Base-by-base conservation (phyloP, 2,797 vertebrate species). In the Synanceia verrucosa region DNA sequence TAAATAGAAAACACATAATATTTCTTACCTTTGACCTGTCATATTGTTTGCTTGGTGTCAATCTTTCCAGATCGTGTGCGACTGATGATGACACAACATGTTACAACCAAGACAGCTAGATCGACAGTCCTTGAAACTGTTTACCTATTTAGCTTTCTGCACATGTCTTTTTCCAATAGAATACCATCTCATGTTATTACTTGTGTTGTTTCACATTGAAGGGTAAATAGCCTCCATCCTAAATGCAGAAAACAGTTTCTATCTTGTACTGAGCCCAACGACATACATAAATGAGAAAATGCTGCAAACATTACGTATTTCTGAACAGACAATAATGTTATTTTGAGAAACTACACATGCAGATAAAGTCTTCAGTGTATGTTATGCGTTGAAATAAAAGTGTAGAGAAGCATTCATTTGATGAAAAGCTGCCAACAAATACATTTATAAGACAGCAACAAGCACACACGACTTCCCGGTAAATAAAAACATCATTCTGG, bases 401-500 rank as follows among this genome's bases (percentile, higher is more conserved):
- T 12, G 9, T 46, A 9, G 14, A 48, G 28, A 21, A 41, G 19
- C 3, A 5, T 55, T 64, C 18, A 62, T 60, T 68, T 75, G 41
- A 84, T 56, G 58, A 55, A 70, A 77, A 59, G 21, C 55, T 72
- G 77, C 67, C 53, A 57, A 57, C 47, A 68, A 50, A 74, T 57
- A 47, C 36, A 58, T 68, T 34, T 16, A 67, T 36, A 21, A 59
- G 24, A 50, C 28, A 26, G 24, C 47, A 55, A 64, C 41, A 44
- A 26, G 44, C 37, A 53, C 39, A 71, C 53, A 63, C 65, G 53
- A 53, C 50, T 14, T 53, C 39, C 52, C 70, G n/a, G 57, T 70
- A 63, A 89, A 86, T 79, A 82, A 72, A 56, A 81, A 64, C 10
- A 79, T 70, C 65, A 65, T 70, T 69, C 62, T 46, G 65, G 52